Conservation (phyloP, 2,113 vertebrate species). For the Ondatra zibethicus region DNA sequence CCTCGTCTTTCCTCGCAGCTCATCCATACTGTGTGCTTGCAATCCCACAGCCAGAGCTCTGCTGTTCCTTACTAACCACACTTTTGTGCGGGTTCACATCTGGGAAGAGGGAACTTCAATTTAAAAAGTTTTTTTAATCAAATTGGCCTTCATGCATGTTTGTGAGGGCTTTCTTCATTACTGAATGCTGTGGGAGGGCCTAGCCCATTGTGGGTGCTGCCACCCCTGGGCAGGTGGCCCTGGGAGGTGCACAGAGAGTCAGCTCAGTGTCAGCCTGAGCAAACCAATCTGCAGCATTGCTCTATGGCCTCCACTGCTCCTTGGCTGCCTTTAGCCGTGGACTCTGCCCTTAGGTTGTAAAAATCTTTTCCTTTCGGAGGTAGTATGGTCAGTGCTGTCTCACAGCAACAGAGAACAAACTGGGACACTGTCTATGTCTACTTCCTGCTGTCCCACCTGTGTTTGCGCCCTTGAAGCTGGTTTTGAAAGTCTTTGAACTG, state of each 20-base stretch:
- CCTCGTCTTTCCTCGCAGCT: slow-evolving; percentile 12
- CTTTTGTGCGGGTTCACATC: background rate
- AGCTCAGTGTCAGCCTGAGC: background rate
- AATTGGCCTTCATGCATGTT: background rate
- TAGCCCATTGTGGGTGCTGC: background rate
- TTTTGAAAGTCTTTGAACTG: background rate
- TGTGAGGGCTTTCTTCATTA: background rate
- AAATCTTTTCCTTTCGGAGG: background rate
- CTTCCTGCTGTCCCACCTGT: background rate
- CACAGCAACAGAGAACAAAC: background rate
- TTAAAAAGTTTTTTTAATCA: background rate
- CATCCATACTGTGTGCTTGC: slow-evolving; percentile 46
- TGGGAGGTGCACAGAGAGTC: background rate
- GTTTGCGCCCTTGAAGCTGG: slow-evolving; percentile 38
- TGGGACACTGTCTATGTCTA: slow-evolving; percentile 27
- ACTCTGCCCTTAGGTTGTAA: background rate
- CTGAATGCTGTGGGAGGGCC: background rate
- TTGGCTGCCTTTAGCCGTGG: background rate
- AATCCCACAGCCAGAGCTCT: background rate
- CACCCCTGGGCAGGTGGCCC: background rate
- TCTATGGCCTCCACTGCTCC: background rate
- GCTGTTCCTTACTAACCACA: background rate
- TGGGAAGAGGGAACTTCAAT: background rate
- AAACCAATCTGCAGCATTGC: background rate
- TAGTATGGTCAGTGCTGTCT: background rate